phyloP scores from a whole-genome alignment of 2,797 vertebrate genomes.

The Sebastes iracundus region DNA sequence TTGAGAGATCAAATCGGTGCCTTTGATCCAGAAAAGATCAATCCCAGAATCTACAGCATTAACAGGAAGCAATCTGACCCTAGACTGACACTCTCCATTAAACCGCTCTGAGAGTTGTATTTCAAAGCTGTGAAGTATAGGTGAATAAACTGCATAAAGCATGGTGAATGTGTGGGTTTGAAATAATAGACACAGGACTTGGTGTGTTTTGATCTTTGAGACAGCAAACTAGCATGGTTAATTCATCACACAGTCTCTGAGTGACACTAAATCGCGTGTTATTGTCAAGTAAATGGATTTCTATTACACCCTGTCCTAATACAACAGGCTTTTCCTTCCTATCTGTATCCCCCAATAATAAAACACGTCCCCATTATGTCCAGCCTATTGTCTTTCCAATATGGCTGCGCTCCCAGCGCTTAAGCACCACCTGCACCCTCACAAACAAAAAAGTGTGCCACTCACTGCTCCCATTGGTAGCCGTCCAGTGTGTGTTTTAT shows the following conservation, averaged over 20 bases:
- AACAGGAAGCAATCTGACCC: slow-evolving; percentile 23
- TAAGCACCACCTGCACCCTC: slow-evolving; percentile 57
- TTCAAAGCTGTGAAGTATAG: slow-evolving; percentile 12
- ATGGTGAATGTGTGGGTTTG: background rate
- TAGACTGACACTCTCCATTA: slow-evolving; percentile 20
- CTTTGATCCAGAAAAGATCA: slow-evolving; percentile 48
- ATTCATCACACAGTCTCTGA: slow-evolving; percentile 27
- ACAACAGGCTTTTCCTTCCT: slow-evolving; percentile 44
- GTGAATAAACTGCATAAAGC: background rate
- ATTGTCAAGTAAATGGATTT: slow-evolving; percentile 61
- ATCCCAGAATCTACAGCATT: slow-evolving; percentile 7
- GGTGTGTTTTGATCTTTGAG: slow-evolving; percentile 18
- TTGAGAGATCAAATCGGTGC: slow-evolving; percentile 11
- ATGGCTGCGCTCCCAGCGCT: slow-evolving; percentile 55
- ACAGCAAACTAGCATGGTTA: background rate
- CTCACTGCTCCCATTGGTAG: slow-evolving; percentile 36
- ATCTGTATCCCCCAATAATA: slow-evolving; percentile 59
- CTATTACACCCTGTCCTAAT: slow-evolving; percentile 41
- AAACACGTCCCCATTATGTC: slow-evolving; percentile 56
- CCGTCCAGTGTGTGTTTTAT: slow-evolving; percentile 42
- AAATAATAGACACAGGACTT: background rate
- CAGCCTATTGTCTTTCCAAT: slow-evolving; percentile 56
- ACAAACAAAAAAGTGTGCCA: slow-evolving; percentile 37
- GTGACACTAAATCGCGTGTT: slow-evolving; percentile 50
- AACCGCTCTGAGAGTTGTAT: slow-evolving; percentile 6